Conservation (phyloP, 1,140 invertebrate genomes). For the Macrostomum lignano region DNA sequence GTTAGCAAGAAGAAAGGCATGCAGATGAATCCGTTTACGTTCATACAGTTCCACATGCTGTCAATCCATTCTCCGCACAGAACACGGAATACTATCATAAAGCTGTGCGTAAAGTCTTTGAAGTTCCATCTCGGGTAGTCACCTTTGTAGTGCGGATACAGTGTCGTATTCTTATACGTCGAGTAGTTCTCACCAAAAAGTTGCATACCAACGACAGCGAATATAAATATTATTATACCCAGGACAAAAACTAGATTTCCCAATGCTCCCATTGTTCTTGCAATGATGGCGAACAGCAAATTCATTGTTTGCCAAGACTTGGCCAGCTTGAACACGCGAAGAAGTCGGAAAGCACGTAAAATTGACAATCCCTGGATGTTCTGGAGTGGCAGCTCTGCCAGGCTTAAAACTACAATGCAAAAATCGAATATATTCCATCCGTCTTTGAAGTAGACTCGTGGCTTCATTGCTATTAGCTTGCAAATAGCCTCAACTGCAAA, state of each 20-base stretch:
- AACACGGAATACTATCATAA: constrained; percentile 90
- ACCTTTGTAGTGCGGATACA: constrained; percentile 8
- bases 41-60: constrained; percentile 89
- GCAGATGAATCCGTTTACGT: constrained; percentile 55
- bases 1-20: constrained; percentile 85
- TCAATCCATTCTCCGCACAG: constrained; percentile 96
- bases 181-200: constrained; percentile 71
- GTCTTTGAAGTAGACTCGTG: constrained; percentile 85
- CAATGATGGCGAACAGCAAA: constrained; percentile 86
- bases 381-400: constrained; percentile 65
- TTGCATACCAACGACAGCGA: constrained; percentile 90
- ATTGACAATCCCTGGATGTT: constrained; percentile 77
- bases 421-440: constrained; percentile 98
- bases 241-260: constrained; percentile 85
- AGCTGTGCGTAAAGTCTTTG: constrained; percentile 80
- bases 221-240: constrained; percentile 91
- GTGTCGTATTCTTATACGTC: constrained; percentile 13
- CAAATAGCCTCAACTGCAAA: constrained; percentile 80
- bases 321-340: constrained; percentile 89
- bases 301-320: constrained; percentile 95
- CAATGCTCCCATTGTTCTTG: constrained; percentile 76
- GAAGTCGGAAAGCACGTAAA: constrained; percentile 77
- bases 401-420: constrained; percentile 73
- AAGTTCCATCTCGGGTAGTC: constrained; percentile 68
- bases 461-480: constrained; percentile 82